These are phyloP conservation scores for Chaetops frenatus DNA, from an alignment of 2,113 vertebrate species.

Conservation along the genomic window DNA sequence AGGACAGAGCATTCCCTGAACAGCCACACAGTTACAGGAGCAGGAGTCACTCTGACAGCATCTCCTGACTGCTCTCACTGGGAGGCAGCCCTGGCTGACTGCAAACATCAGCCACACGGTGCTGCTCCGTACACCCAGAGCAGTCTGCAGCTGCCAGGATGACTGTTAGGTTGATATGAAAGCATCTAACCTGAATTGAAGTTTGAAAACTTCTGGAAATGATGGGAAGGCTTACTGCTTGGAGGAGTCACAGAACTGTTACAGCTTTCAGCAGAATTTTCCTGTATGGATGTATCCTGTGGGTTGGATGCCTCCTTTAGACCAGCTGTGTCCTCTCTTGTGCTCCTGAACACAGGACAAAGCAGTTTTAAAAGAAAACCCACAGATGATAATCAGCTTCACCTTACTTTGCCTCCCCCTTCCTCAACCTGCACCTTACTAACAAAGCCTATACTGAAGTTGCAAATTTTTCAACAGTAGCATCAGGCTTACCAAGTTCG, in stretches of 20 bases:
- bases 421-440: neutral
- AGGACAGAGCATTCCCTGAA: neutral
- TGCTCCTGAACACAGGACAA: neutral
- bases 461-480: neutral
- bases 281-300: neutral
- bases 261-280: neutral
- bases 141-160: neutral
- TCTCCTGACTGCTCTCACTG: neutral
- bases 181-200: neutral
- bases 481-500: neutral
- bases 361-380: neutral
- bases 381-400: neutral
- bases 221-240: conserved; percentile 1
- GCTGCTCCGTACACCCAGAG: neutral
- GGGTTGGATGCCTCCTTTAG: neutral
- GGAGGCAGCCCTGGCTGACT: neutral
- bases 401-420: neutral
- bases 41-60: neutral
- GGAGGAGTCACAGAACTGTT: neutral
- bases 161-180: neutral
- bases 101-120: neutral
- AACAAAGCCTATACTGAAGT: neutral
- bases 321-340: neutral
- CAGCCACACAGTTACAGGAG: fast-evolving
- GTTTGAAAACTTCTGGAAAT: neutral